Evolutionary conservation across 1,140 invertebrate genomes (phyloP), one percentile per base, ranked within the genome.

Genomic region (Brachionus calyciflorus): DNA sequence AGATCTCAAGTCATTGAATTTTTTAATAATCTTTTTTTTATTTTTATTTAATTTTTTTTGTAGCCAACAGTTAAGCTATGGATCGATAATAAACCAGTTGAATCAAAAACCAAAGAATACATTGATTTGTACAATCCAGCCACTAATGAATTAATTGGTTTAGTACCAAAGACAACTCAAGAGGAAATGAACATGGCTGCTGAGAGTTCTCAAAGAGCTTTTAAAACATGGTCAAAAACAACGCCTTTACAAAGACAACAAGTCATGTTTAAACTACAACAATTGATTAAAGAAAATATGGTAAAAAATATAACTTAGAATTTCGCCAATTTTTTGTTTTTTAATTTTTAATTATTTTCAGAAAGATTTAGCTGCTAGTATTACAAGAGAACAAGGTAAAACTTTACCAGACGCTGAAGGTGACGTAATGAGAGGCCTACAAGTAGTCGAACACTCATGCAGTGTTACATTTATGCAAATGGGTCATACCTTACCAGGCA

Each of bases 371-470:
- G 95, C 95, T 0, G 89, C 90, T 77, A 95, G 91, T 82, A 92
- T 99, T 40, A 98, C 96, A 10, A 85, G 88, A 80, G 96, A 99
- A 87, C 96, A 99, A 87, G 97, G 97, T 26, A 99, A 99, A 85
- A 99, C 97, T 0, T 86, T 95, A 57, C 89, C 90, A 21, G 97
- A 99, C 87, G 96, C 97, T 26, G 94, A 98, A 83, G 97, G 97
- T 57, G 97, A 99, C 87, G 96, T 99, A 3, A 88, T 96, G 51
- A 88, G 97, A 82, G 97, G 97, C 70, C 88, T 99, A 76, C 96
- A 99, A 90, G 92, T 97, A 55, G 94, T 99, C 24, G 96, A 99
- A 82, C 92, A 96, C 81, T 93, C 92, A 79, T 94, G 95, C 82
- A 91, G 92, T 80, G 93, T 97, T 78, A 93, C 96, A 1, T 91